Evolutionary conservation across 1,140 invertebrate genomes (phyloP), one percentile per base, ranked within the genome.

Genomic region (Drosophila rhopaloa): DNA sequence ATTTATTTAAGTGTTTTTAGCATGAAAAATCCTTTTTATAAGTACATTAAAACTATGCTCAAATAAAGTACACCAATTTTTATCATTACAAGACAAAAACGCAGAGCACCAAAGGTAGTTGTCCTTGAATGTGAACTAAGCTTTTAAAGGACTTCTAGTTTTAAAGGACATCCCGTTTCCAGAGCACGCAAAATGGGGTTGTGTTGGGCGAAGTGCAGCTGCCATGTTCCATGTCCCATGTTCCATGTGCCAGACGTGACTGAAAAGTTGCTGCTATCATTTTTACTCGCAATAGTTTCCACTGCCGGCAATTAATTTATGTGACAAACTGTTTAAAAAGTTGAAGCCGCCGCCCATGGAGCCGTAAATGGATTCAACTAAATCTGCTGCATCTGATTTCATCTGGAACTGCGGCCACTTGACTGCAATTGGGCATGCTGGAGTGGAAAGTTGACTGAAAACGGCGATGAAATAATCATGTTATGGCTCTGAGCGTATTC

Each of bases 301-400:
- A 59, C 32, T 61, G 62, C 48, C 68, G 53, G 53, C 71, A 79
- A 82, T 82, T 79, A 82, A 75, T 82, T 82, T 79, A 65, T 79
- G 62, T 68, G 74, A 66, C 79, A 67, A 75, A 73, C 65, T 58
- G 66, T 65, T 77, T 81, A 54, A 76, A 77, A 73, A 81, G 65
- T 77, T 80, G 59, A 79, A 62, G 62, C 60, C 66, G 43, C 72
- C 19, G 54, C 53, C 47, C 55, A 68, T 76, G 61, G 55, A 76
- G 32, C 50, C 53, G 62, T 44, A 77, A 74, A 70, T 40, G 46
- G 16, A 43, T 63, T 51, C 54, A 38, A 51, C 54, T 54, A 51
- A 65, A 59, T 57, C 44, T 46, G 43, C 43, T 48, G 66, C 51
- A 57, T 72, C 65, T 48, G 67, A 68, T 56, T 48, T 48, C 50